Percentiles rank a stretch among this genome's conserved stretches.
These are phyloP conservation scores for Tretioscincus oriximinensis DNA, from an alignment of 2,113 vertebrate species.

Conservation along the genomic window DNA sequence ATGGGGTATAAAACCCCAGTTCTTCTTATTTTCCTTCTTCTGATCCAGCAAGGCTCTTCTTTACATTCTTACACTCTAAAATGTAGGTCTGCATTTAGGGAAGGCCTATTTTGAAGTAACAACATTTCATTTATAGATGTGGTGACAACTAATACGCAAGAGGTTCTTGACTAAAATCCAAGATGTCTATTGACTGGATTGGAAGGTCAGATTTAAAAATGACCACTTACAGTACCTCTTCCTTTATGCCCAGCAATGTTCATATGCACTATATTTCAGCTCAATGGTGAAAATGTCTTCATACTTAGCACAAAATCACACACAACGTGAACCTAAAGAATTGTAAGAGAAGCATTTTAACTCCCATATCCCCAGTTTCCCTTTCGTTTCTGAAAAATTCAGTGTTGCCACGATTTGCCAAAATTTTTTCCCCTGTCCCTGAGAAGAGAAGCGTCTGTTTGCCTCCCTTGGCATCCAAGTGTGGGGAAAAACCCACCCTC, in stretches of 20 bases:
- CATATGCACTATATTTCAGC: not conserved
- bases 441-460: constrained; percentile 16
- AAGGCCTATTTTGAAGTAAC: too few relatives aligned
- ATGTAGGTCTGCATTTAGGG: too few relatives aligned
- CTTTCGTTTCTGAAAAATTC: not conserved
- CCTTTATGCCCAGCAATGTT: not conserved
- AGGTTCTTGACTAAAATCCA: not conserved
- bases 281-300: constrained; percentile 1
- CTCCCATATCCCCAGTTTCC: not conserved
- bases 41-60: too few relatives aligned
- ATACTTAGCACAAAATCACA: not conserved
- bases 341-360: not conserved
- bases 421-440: constrained; percentile 28
- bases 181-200: not conserved
- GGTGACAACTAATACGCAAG: too few relatives aligned
- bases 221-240: not conserved
- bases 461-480: not conserved
- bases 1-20: too few relatives aligned
- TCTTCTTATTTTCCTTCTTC: too few relatives aligned
- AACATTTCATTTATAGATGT: too few relatives aligned
- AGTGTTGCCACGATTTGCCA: constrained; percentile 30
- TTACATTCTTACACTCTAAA: too few relatives aligned
- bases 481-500: not conserved
- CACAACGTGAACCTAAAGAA: not conserved
- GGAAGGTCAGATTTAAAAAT: not conserved